phyloP scores from a whole-genome alignment of 2,888 invertebrate species.

The Drosophila helvetica region DNA sequence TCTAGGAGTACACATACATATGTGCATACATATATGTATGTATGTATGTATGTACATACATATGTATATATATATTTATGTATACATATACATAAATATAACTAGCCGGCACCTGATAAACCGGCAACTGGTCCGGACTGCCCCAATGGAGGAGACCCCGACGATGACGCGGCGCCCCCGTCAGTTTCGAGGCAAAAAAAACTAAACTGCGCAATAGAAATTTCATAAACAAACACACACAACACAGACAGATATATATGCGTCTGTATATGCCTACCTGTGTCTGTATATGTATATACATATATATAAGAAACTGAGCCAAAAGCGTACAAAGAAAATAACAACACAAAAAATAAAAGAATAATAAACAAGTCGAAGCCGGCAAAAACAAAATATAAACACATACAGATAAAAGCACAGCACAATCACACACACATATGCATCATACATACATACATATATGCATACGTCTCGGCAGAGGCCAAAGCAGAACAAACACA shows the following conservation, averaged over 20 bases:
- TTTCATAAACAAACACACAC: constrained; percentile 69
- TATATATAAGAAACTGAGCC: constrained; percentile 43
- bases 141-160: constrained; percentile 24
- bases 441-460: constrained; percentile 2
- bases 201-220: constrained; percentile 78
- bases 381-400: constrained; percentile 56
- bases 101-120: constrained; percentile 76
- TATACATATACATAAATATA: constrained; percentile 38
- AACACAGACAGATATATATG: constrained; percentile 20
- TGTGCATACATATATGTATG: neutral
- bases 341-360: constrained; percentile 29
- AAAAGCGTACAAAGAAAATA: constrained; percentile 52
- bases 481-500: neutral
- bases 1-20: neutral
- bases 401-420: constrained; percentile 7
- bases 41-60: constrained; percentile 20
- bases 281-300: constrained; percentile 10
- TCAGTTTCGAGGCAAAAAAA: constrained; percentile 50
- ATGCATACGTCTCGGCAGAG: neutral
- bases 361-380: constrained; percentile 65
- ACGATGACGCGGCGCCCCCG: constrained; percentile 39
- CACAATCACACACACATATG: neutral
- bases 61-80: neutral
- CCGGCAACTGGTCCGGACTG: constrained; percentile 54
- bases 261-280: neutral